Conservation (phyloP, 2,888 invertebrate genomes). For the Ochlodes sylvanus region DNA sequence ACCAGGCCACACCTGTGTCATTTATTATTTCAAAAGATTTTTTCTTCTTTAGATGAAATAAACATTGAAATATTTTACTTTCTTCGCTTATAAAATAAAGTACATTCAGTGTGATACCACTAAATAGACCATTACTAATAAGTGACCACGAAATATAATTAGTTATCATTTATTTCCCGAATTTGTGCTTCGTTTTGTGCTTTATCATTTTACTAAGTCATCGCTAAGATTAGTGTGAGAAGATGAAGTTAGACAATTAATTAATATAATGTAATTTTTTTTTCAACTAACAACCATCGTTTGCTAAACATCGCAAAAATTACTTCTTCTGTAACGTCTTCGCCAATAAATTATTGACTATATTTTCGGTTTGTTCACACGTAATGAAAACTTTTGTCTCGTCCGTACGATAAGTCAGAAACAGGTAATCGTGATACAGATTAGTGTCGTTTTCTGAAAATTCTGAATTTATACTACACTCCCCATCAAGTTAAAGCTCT, state of each 20-base stretch:
- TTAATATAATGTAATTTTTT: too few relatives aligned
- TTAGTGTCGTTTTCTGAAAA: not conserved
- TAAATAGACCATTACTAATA: not conserved
- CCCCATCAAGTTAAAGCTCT: not conserved
- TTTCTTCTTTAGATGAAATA: not conserved
- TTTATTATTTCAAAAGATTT: not conserved
- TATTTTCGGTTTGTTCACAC: too few relatives aligned
- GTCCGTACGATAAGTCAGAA: too few relatives aligned
- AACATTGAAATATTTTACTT: not conserved
- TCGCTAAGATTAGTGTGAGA: not conserved
- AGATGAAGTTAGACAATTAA: too few relatives aligned
- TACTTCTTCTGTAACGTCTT: too few relatives aligned
- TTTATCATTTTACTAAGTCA: not conserved
- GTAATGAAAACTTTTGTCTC: too few relatives aligned
- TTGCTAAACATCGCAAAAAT: too few relatives aligned
- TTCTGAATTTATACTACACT: not conserved
- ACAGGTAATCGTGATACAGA: not conserved
- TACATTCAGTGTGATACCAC: too few relatives aligned
- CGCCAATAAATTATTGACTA: too few relatives aligned
- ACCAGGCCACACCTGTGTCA: too few relatives aligned
- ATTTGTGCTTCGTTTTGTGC: slow-evolving; percentile 2
- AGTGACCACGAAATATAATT: not conserved
- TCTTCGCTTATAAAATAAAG: too few relatives aligned
- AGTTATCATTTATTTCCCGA: not conserved
- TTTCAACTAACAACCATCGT: too few relatives aligned